A percentile compares a stretch with the other conserved stretches of the same genome.
phyloP scores from a whole-genome alignment of 1,140 invertebrate species.

The Drosophila paulistorum region DNA sequence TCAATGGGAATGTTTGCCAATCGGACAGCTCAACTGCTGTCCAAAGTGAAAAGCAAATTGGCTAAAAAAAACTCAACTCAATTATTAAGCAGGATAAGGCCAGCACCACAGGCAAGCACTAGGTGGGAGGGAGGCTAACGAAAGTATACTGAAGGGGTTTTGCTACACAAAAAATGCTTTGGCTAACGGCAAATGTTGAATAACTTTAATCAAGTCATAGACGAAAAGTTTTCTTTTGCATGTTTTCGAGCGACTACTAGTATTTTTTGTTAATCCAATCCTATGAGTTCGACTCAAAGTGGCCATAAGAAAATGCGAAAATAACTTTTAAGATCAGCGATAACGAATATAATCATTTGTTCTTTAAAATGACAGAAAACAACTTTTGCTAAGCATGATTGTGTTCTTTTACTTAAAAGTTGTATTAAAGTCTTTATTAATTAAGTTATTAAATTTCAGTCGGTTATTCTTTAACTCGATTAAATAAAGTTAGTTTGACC shows the following conservation, averaged over 20 bases:
- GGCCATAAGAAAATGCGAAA: neutral
- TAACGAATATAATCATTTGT: neutral
- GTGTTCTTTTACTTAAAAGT: too few relatives aligned
- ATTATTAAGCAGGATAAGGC: constrained; percentile 50
- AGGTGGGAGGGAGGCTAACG: neutral
- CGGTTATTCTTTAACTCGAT: too few relatives aligned
- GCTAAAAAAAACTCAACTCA: constrained; percentile 46
- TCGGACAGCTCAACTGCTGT: constrained; percentile 24
- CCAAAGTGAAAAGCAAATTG: constrained; percentile 60
- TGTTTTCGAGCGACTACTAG: neutral
- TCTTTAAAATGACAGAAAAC: neutral
- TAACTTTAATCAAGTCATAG: constrained; percentile 24
- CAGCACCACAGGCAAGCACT: constrained; percentile 19
- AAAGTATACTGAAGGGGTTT: neutral
- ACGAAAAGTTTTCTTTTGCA: constrained; percentile 11
- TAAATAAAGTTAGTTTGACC: too few relatives aligned
- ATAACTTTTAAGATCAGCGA: neutral
- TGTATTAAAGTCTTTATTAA: too few relatives aligned
- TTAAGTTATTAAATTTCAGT: too few relatives aligned
- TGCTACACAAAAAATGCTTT: neutral
- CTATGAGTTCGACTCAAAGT: neutral
- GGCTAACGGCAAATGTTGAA: constrained; percentile 10
- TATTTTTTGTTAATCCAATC: neutral
- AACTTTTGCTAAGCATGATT: too few relatives aligned
- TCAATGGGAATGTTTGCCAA: constrained; percentile 61